Base-by-base conservation (phyloP, 1,140 invertebrate species). In the Ectropis grisescens region DNA sequence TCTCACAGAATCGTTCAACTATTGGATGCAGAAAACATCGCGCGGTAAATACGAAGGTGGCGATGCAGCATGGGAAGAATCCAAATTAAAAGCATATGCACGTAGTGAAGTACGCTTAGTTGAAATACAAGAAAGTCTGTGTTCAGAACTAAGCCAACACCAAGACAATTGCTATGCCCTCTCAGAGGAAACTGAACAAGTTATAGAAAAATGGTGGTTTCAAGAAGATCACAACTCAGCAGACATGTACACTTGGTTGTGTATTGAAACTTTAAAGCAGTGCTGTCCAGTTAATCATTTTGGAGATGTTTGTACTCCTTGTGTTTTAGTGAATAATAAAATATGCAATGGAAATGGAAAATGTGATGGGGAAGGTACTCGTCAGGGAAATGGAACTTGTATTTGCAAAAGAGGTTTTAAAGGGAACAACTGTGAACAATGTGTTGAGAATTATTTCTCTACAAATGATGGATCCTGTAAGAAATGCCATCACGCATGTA, bases 31-130 rank as follows among this genome's bases (percentile, higher is more conserved):
- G 26, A 88, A 88, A 71, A 99, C 97, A 2, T 87, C 89, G 16
- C 89, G 94, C 55, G 93, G 93, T 15, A 96, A 98, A 75, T 97
- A 93, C 85, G 97, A 96, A 68, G 97, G 97, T 29, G 97, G 97
- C 8, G 97, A 99, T 80, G 92, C 94, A 7, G 95, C 93, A 29
- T 99, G 97, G 97, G 97, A 99, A 79, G 95, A 98, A 82, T 89
- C 94, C 39, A 96, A 95, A 57, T 82, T 97, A 47, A 90, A 91
- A 45, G 89, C 89, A 15, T 99, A 98, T 81, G 87, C 91, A 29
- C 91, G 85, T 28, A 98, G 96, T 84, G 97, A 99, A 86, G 89
- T 91, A 19, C 85, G 97, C 40, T 84, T 99, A 29, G 90, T 95
- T 6, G 97, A 99, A 84, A 95, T 98, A 41, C 92, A 97, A 78